These are phyloP conservation scores for Okamejei kenojei DNA, from an alignment of 2,797 vertebrate species.

Conservation along the genomic window DNA sequence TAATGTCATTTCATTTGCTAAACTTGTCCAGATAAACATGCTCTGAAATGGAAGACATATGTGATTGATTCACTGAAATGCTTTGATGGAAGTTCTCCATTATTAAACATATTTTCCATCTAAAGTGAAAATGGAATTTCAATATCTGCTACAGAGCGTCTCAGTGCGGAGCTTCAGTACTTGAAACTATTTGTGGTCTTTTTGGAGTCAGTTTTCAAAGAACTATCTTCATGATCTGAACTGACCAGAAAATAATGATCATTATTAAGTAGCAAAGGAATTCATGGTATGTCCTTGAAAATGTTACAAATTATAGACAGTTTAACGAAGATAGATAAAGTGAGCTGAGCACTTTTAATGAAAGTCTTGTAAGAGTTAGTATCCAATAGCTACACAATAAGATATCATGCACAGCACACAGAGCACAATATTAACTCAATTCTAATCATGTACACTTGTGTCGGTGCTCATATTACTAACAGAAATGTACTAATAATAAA, in stretches of 20 bases:
- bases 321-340: slow-evolving; percentile 18
- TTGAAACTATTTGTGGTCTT: neutral
- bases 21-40: neutral
- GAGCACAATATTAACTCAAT: neutral
- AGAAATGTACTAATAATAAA: neutral
- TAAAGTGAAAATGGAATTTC: slow-evolving; percentile 26
- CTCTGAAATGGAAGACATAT: neutral
- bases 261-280: slow-evolving; percentile 12
- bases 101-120: slow-evolving; percentile 18
- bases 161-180: neutral
- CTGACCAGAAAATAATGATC: slow-evolving; percentile 21
- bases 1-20: neutral
- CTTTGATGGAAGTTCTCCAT: slow-evolving; percentile 15
- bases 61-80: slow-evolving; percentile 25
- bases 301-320: slow-evolving; percentile 5
- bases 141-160: slow-evolving; percentile 5
- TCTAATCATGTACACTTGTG: neutral
- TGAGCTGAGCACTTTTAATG: neutral
- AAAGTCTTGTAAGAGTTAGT: neutral
- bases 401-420: neutral
- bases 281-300: neutral
- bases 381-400: neutral
- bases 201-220: slow-evolving; percentile 22
- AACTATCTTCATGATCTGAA: slow-evolving; percentile 15
- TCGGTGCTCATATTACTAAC: neutral